A percentile compares a stretch with the other conserved stretches of the same genome.
Conservation (phyloP, 1,140 invertebrate species). For the Pemphigus obesinymphae region DNA sequence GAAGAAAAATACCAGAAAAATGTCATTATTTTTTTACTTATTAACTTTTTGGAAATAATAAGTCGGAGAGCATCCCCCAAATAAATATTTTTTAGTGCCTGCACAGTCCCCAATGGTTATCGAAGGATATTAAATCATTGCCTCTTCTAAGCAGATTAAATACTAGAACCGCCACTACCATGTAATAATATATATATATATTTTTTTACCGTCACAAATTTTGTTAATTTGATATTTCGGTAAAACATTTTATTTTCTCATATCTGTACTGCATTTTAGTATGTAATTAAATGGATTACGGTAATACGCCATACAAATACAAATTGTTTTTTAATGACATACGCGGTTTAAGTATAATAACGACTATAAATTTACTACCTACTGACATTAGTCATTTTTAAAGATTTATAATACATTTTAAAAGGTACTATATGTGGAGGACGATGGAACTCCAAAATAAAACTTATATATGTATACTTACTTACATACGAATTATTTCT, state of each 20-base stretch:
- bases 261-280: neutral
- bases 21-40: no score
- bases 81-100: no score
- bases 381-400: neutral
- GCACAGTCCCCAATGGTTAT: no score
- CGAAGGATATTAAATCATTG: no score
- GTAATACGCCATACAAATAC: neutral
- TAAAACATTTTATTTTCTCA: neutral
- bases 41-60: no score
- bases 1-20: no score
- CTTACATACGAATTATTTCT: no score
- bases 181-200: neutral
- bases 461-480: no score
- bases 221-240: neutral
- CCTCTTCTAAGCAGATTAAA: no score
- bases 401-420: constrained; percentile 10
- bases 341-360: neutral
- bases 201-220: neutral
- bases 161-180: neutral
- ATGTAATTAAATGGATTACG: neutral
- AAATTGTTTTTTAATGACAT: constrained; percentile 29
- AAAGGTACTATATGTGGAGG: neutral
- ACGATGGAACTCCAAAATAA: neutral
- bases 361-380: neutral
- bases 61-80: no score